Percentiles rank a stretch among this genome's conserved stretches.
These are phyloP conservation scores for Hypercompe scribonia DNA, from an alignment of 2,888 invertebrate species.

Conservation along the genomic window DNA sequence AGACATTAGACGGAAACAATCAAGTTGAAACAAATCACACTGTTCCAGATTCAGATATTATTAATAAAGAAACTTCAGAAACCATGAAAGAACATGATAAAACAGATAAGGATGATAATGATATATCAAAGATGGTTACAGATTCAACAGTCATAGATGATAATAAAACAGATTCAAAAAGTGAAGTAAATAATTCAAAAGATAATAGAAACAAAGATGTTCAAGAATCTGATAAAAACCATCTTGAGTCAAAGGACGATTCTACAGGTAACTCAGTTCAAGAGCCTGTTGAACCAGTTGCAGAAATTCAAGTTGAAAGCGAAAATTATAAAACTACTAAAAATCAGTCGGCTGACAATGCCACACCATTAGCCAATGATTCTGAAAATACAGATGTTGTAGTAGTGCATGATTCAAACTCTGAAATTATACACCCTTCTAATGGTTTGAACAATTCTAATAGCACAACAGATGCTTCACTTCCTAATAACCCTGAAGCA, in stretches of 20 bases:
- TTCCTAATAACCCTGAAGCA: conserved; percentile 80
- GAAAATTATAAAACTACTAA: not conserved
- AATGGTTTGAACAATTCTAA: conserved; percentile 53
- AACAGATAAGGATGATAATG: conserved; percentile 22
- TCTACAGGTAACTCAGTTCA: not conserved
- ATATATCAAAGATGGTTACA: conserved; percentile 20
- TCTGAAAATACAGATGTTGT: conserved; percentile 21
- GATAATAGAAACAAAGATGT: conserved; percentile 6
- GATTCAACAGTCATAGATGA: not conserved
- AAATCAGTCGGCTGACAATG: not conserved
- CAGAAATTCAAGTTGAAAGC: conserved; percentile 9
- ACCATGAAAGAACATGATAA: conserved; percentile 36
- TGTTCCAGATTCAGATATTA: conserved; percentile 34
- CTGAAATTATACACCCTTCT: conserved; percentile 22
- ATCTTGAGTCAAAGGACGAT: conserved; percentile 6
- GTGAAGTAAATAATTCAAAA: not conserved
- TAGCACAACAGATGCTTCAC: conserved; percentile 64
- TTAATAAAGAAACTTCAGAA: conserved; percentile 30
- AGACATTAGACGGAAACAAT: conserved; percentile 59
- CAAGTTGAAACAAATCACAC: conserved; percentile 65
- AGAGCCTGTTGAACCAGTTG: conserved; percentile 10
- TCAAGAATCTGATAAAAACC: conserved; percentile 6
- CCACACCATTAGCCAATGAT: not conserved
- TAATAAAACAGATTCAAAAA: not conserved
- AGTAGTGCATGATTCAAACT: conserved; percentile 26